Evolutionary conservation across 2,888 invertebrate species (phyloP).

Genomic region (Drosophila helvetica): DNA sequence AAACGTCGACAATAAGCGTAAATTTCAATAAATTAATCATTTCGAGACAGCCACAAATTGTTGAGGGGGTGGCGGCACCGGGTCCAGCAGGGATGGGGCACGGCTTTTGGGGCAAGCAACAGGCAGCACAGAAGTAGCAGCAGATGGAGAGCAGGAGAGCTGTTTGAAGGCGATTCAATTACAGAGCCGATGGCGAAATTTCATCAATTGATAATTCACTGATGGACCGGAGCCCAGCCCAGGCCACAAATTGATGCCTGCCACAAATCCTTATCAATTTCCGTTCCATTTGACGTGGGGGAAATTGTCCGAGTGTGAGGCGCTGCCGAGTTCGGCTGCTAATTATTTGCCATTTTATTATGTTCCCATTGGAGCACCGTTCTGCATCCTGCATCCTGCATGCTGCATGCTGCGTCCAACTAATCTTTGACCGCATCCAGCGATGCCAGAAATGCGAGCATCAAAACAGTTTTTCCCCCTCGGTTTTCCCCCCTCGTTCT

Average conservation of each 20-base stretch:
- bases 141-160: background rate
- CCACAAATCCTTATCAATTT: constrained; percentile 52
- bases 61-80: constrained; percentile 36
- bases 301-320: constrained; percentile 34
- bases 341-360: constrained; percentile 41
- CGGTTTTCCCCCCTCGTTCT: background rate
- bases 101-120: constrained; percentile 50
- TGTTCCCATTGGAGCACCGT: constrained; percentile 5
- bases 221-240: constrained; percentile 15
- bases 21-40: constrained; percentile 78
- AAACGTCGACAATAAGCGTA: constrained; percentile 71
- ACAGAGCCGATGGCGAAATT: constrained; percentile 24
- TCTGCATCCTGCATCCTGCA: no score
- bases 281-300: constrained; percentile 51
- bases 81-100: constrained; percentile 51
- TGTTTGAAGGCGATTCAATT: constrained; percentile 25
- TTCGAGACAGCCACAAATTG: constrained; percentile 48
- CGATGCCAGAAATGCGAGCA: constrained; percentile 23
- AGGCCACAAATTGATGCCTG: constrained; percentile 51
- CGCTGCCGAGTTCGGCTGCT: constrained; percentile 7
- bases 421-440: constrained; percentile 40
- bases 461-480: constrained; percentile 21
- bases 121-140: constrained; percentile 35
- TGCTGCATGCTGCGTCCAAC: constrained; percentile 4
- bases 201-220: constrained; percentile 47